Conservation (phyloP, 1,140 invertebrate genomes). For the Dermatophagoides farinae region DNA sequence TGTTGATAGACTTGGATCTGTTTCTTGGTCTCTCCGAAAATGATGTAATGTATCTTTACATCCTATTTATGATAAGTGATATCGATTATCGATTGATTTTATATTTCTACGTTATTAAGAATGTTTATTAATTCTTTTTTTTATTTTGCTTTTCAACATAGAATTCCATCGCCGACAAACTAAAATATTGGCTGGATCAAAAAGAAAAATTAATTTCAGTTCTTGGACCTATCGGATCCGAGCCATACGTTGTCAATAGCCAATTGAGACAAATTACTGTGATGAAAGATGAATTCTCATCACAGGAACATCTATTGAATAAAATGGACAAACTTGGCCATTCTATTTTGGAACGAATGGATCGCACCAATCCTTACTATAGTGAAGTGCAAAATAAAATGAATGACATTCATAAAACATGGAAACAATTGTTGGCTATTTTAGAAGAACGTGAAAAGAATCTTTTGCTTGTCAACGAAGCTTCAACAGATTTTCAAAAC, state of each 20-base stretch:
- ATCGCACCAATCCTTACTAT: slow-evolving; percentile 46
- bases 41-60: no score
- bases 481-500: slow-evolving; percentile 70
- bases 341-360: slow-evolving; percentile 45
- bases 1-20: no score
- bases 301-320: slow-evolving; percentile 66
- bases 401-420: slow-evolving; percentile 34
- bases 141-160: background rate
- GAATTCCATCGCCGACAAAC: slow-evolving; percentile 7
- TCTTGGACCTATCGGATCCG: slow-evolving; percentile 76
- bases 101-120: background rate
- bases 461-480: slow-evolving; percentile 63
- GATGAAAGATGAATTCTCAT: slow-evolving; percentile 69
- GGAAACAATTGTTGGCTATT: slow-evolving; percentile 53
- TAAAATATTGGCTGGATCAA: slow-evolving; percentile 63
- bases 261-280: slow-evolving; percentile 72
- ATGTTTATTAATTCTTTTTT: background rate
- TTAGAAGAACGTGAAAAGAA: slow-evolving; percentile 60
- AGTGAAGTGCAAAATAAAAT: slow-evolving; percentile 38
- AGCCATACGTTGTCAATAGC: slow-evolving; percentile 76
- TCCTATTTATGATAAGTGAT: background rate
- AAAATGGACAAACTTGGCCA: slow-evolving; percentile 60
- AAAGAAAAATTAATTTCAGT: slow-evolving; percentile 89
- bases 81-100: background rate
- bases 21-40: no score